Conservation (phyloP, 2,797 vertebrate species). For the Nasua narica region DNA sequence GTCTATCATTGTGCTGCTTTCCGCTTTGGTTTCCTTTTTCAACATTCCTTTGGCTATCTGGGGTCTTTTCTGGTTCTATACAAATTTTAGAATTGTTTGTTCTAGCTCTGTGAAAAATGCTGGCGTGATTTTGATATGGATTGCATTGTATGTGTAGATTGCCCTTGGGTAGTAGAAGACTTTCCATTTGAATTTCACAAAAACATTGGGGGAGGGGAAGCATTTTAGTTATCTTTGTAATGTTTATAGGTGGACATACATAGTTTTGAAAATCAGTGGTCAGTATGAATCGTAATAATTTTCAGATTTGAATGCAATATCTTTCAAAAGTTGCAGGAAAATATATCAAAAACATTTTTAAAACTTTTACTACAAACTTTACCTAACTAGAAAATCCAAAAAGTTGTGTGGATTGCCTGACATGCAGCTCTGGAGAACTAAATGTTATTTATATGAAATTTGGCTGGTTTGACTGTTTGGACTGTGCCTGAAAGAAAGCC, state of each 20-base stretch:
- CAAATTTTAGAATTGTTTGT: not conserved
- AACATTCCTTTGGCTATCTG: not conserved
- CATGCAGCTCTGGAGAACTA: not conserved
- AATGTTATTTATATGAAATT: not conserved
- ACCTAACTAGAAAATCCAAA: not conserved
- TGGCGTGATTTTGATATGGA: not conserved
- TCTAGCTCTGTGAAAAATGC: not conserved
- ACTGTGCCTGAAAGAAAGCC: conserved; percentile 32
- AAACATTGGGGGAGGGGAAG: not conserved
- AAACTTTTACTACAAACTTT: not conserved
- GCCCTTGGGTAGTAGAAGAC: not conserved
- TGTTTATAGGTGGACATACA: not conserved
- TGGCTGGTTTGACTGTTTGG: conserved; percentile 46
- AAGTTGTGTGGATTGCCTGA: not conserved
- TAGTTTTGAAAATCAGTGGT: not conserved
- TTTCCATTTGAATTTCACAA: not conserved
- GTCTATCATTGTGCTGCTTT: not conserved
- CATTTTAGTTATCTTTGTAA: not conserved
- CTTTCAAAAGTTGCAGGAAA: not conserved
- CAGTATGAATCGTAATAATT: not conserved
- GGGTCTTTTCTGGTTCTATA: not conserved
- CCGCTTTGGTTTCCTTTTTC: not conserved
- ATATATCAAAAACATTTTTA: not conserved
- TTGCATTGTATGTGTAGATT: not conserved
- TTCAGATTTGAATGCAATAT: not conserved